These are phyloP conservation scores for Apotomis turbidana DNA, from an alignment of 2,888 invertebrate genomes.

Conservation along the genomic window DNA sequence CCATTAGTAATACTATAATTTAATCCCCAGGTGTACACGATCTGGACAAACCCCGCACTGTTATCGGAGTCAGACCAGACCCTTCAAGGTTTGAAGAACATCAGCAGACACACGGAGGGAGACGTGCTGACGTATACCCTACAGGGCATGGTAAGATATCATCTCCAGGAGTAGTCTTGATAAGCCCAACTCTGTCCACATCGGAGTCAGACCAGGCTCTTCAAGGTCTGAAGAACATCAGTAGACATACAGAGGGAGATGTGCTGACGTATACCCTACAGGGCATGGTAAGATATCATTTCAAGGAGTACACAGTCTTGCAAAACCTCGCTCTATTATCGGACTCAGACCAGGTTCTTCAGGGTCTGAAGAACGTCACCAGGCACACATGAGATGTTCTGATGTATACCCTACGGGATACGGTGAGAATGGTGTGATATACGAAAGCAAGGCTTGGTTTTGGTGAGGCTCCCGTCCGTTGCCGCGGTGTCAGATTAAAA, in stretches of 20 bases:
- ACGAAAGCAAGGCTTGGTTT: too few species aligned
- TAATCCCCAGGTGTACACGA: slow-evolving; percentile 70
- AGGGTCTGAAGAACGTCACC: slow-evolving; percentile 69
- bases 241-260: slow-evolving; percentile 72
- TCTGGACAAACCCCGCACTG: slow-evolving; percentile 72
- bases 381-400: slow-evolving; percentile 71
- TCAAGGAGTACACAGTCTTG: slow-evolving; percentile 63
- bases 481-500: too few species aligned
- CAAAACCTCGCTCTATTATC: slow-evolving; percentile 65
- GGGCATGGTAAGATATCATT: slow-evolving; percentile 57
- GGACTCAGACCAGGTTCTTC: slow-evolving; percentile 64
- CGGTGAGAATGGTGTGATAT: slow-evolving; percentile 63
- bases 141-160: slow-evolving; percentile 60
- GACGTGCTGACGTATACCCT: slow-evolving; percentile 71
- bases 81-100: slow-evolving; percentile 66
- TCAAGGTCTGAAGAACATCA: slow-evolving; percentile 68
- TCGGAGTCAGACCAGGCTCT: slow-evolving; percentile 61
- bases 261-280: slow-evolving; percentile 70
- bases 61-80: slow-evolving; percentile 63
- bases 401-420: slow-evolving; percentile 66
- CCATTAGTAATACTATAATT: not conserved
- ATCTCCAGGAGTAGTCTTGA: not conserved
- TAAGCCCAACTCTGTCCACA: not conserved
- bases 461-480: too few species aligned
- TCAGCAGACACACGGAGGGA: slow-evolving; percentile 72